Evolutionary conservation across 2,888 invertebrate species (phyloP).

Genomic region (Taphrorychus bicolor): DNA sequence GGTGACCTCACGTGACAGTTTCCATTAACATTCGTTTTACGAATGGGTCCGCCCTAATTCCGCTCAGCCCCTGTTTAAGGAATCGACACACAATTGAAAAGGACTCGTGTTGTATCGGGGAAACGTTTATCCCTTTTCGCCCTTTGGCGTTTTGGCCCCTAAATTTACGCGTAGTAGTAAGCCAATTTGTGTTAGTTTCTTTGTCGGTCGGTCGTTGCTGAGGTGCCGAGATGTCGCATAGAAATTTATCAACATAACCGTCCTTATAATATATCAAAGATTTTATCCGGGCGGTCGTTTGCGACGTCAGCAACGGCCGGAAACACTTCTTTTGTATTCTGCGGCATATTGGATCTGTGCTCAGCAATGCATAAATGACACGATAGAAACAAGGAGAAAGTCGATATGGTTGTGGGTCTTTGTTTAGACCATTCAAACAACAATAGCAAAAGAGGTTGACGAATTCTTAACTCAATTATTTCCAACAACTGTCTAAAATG

Average conservation of each 20-base stretch:
- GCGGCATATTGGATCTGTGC: not conserved
- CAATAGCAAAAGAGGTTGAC: too few relatives aligned
- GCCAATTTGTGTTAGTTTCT: slow-evolving; percentile 2
- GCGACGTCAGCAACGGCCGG: slow-evolving; percentile 4
- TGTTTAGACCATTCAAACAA: too few relatives aligned
- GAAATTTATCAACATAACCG: slow-evolving; percentile 9
- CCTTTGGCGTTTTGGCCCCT: not conserved
- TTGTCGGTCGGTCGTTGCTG: not conserved
- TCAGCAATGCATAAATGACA: slow-evolving; percentile 3
- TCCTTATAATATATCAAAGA: slow-evolving; percentile 9
- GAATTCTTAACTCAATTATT: too few relatives aligned
- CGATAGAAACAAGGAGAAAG: too few relatives aligned
- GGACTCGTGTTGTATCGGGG: slow-evolving; percentile 3
- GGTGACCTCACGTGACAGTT: slow-evolving; percentile 6
- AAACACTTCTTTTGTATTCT: slow-evolving; percentile 4
- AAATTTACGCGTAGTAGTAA: not conserved
- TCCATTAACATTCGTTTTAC: slow-evolving; percentile 4
- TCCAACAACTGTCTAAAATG: too few relatives aligned
- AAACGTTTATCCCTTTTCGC: slow-evolving; percentile 1
- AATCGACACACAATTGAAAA: slow-evolving; percentile 7
- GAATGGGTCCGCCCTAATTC: not conserved
- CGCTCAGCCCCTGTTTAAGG: slow-evolving; percentile 6
- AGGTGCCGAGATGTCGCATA: slow-evolving; percentile 3
- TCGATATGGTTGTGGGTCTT: too few relatives aligned
- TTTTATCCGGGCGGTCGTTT: slow-evolving; percentile 6